Evolutionary conservation across 2,888 invertebrate species (phyloP), one percentile per base, ranked within the genome.

Genomic region (Mayetiola destructor): DNA sequence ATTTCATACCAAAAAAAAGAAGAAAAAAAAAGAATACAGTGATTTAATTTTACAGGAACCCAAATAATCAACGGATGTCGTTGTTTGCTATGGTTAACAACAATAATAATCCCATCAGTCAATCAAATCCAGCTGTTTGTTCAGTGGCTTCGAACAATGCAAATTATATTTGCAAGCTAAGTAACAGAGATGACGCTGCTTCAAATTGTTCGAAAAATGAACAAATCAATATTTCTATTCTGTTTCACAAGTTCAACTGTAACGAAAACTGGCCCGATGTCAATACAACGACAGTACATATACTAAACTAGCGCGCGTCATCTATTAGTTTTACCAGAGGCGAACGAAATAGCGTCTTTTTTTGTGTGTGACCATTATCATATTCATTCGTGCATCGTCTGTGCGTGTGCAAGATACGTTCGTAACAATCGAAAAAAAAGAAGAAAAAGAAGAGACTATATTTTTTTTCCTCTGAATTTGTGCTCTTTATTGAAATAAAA

Each of bases 361-460:
- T 5, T 39, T 39, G 6, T 20, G 39, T 39, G 39, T 39, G 39
- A 16, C 39, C 20, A 39, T 39, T 39, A 39, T 39, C 39, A 39
- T 39, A 9, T 10, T 48, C 48, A 48, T 48, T 48, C 48, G 27
- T 48, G 23, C 48, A 27, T 48, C 48, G 48, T 48, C 48, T 27
- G 48, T 48, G 48, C 48, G 48, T 48, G 48, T 48, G 48, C 27
- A 48, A 48, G 48, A 48, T n/a, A 48, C 48, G 27, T 6, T 48
- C n/a, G n/a, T n/a, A n/a, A n/a, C n/a, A n/a, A n/a, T 48, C 23
- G n/a, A 48, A 48, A 48, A 27, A 48, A 48, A n/a, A 48, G 16
- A 48, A 2, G 27, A 27, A 27, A 16, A 16, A 48, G 8, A 12
- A 23, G 12, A n/a, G 23, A 23, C 9, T 5, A 39, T 16, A n/a